Evolutionary conservation across 2,888 invertebrate genomes (phyloP), one percentile per base, ranked within the genome.

Genomic region (Heliconius cydno): DNA sequence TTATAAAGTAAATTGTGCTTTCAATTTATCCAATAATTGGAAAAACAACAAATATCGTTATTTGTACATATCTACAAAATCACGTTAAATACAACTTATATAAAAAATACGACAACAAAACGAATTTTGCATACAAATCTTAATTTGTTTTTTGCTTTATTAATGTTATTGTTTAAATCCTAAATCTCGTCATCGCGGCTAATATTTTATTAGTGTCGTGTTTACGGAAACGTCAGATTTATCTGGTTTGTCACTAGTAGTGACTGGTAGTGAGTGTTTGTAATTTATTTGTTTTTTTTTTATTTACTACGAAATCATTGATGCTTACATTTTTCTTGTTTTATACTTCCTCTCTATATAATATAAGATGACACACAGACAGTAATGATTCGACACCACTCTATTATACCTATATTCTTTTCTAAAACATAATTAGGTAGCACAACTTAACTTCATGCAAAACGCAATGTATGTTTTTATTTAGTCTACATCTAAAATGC

Each of bases 101-200:
- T 2, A 78, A 78, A 70, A 71, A 60, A 78, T 66, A 68, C 66
- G 25, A 28, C 15, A 2, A 0, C 46, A 52, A 34, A 65, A 76
- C 79, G 76, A 52, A n/a, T 71, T 52, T 79, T 76, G 79, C 79
- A 79, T 79, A 79, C 76, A 70, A 79, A 79, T 76, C 34, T 60
- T 63, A 34, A 70, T 41, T 75, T 41, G 46, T 68, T 70, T 75
- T 79, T 63, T 28, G 22, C n/a, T 34, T 70, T 38, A 79, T 79
- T 71, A 79, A 76, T 76, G 63, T 66, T 38, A 46, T 25, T 5
- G 3, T 28, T 71, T 52, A 41, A 72, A 38, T 38, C 63, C 65
- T 76, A 76, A 79, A 72, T 76, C 71, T 79, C 75, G 79, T 79
- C 70, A 71, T 71, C 34, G 38, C 46, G n/a, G 46, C 30, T 68